Base-by-base conservation (phyloP, 2,113 vertebrate species). In the Pogonocichla stellata region DNA sequence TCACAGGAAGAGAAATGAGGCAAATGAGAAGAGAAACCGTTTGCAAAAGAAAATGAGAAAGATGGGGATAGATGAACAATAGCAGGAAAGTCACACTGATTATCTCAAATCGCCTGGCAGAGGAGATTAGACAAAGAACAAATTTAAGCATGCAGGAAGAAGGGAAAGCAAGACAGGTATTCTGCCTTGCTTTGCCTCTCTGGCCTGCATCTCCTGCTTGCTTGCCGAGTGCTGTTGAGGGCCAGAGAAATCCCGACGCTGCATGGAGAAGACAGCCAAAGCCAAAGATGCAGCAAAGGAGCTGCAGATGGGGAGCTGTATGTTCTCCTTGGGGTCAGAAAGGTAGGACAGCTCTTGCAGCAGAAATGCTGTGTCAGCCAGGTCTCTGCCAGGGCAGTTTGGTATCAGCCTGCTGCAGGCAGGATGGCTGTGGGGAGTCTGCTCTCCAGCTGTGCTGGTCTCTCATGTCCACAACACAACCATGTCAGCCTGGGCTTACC, bases 261-360 rank as follows among this genome's bases (percentile, higher is more conserved):
- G 6, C 38, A 7, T 0, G 1, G 14, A 11, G 24, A 71, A 22
- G 36, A 34, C 3, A 20, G 45, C 25, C 3, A 3, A n/a, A 61
- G 45, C 9, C 42, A 65, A 60, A 88, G 23, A 18, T 45, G n/a
- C 19, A 53, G 28, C 31, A 36, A 23, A 18, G 20, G 31, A 91
- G 56, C 19, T 84, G 33, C 25, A 74, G 69, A n/a, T 7, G 26
- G 31, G 4, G 24, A 78, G 57, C 20, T 51, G 8, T 1, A 5
- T 10, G 5, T 20, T 72, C 25, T 80, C 61, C 18, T 23, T 23
- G 45, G 36, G 19, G 20, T 36, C 3, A 2, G 53, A 65, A 34
- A 1, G 2, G 33, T 29, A n/a, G n/a, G 19, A 33, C 28, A 72
- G 28, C 25, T 48, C 43, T 48, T 69, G 31, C 36, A 57, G 43